Conservation (phyloP, 1,140 invertebrate genomes). For the Cephus cinctus region DNA sequence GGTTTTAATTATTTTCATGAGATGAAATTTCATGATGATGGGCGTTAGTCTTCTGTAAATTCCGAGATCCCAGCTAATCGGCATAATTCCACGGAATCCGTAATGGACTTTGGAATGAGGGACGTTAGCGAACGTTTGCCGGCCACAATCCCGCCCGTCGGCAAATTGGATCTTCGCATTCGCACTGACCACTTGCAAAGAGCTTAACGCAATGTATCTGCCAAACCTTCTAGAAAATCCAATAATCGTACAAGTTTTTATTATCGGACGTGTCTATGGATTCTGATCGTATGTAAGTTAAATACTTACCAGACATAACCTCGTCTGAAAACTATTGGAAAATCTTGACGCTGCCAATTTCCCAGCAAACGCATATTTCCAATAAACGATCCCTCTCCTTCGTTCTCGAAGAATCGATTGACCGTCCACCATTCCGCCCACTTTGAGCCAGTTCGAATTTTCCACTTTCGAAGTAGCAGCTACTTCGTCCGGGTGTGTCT, state of each 20-base stretch:
- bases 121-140: constrained; percentile 20
- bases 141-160: not conserved
- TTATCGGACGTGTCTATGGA: too few relatives aligned
- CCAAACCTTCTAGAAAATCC: constrained; percentile 20
- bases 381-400: too few relatives aligned
- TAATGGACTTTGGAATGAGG: constrained; percentile 37
- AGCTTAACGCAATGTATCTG: constrained; percentile 27
- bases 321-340: too few relatives aligned
- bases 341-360: too few relatives aligned
- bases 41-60: constrained; percentile 37
- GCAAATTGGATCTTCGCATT: constrained; percentile 24
- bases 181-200: constrained; percentile 22
- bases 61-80: constrained; percentile 35
- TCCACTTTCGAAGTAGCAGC: too few relatives aligned
- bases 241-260: constrained; percentile 17
- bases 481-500: too few relatives aligned
- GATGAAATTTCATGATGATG: constrained; percentile 36
- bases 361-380: too few relatives aligned
- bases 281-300: too few relatives aligned
- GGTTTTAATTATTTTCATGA: constrained; percentile 41
- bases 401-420: too few relatives aligned
- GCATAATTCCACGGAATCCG: constrained; percentile 41
- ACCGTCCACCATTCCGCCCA: too few relatives aligned
- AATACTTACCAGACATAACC: too few relatives aligned
- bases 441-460: too few relatives aligned